A percentile compares a stretch with the other conserved stretches of the same genome.
phyloP scores from a whole-genome alignment of 2,888 invertebrate genomes.

The Tenthredo notha region DNA sequence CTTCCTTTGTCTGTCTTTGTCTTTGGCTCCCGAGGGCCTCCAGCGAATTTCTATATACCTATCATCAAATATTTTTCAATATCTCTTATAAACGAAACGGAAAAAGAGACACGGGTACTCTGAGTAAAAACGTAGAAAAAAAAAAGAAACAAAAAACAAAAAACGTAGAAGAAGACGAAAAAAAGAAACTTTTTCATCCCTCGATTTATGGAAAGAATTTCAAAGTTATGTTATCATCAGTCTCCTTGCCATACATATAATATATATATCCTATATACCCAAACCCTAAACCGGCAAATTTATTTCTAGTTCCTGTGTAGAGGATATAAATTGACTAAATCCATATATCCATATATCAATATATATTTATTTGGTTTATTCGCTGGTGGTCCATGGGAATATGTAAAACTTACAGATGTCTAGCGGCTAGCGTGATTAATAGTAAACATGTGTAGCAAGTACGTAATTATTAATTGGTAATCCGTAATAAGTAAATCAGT shows the following conservation, averaged over 20 bases:
- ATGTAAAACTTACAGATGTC: conserved; percentile 48
- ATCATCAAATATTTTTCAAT: conserved; percentile 32
- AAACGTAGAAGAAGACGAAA: neutral
- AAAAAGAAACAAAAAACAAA: neutral
- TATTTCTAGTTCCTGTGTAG: neutral
- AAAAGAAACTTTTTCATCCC: conserved; percentile 34
- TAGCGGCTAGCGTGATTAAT: conserved; percentile 46
- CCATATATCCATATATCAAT: neutral
- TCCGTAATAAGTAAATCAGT: conserved; percentile 49
- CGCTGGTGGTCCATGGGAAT: conserved; percentile 19
- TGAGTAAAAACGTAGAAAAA: neutral
- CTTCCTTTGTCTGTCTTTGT: conserved; percentile 51
- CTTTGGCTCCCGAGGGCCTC: conserved; percentile 40
- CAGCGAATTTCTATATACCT: conserved; percentile 21
- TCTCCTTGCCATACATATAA: neutral
- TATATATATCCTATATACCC: too few species aligned
- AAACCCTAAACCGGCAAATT: neutral
- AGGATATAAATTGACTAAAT: neutral
- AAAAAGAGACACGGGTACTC: neutral
- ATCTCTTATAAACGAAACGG: neutral
- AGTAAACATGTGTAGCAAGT: conserved; percentile 49
- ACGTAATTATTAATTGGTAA: conserved; percentile 53
- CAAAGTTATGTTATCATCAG: neutral
- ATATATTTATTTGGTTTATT: neutral
- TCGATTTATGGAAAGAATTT: conserved; percentile 33